Evolutionary conservation across 2,888 invertebrate species (phyloP).

Genomic region (Synergus itoensis): DNA sequence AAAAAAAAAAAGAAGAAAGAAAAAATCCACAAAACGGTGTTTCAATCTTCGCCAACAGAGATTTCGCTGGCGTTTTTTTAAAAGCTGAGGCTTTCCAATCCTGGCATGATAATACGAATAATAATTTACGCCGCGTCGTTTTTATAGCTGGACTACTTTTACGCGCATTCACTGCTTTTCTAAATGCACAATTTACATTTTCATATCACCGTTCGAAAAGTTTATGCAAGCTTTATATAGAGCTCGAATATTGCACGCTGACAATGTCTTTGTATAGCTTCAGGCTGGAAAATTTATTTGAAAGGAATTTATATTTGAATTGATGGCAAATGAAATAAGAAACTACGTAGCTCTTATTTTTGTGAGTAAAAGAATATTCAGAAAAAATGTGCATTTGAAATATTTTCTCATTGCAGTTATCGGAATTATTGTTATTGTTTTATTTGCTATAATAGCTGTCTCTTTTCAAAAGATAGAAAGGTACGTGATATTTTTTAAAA

Average conservation of each 20-base stretch:
- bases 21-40: slow-evolving; percentile 31
- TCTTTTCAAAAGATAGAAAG: background rate
- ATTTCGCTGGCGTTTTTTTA: slow-evolving; percentile 9
- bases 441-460: background rate
- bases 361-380: background rate
- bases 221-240: slow-evolving; percentile 28
- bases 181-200: slow-evolving; percentile 41
- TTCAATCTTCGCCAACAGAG: slow-evolving; percentile 5
- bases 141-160: slow-evolving; percentile 27
- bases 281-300: slow-evolving; percentile 24
- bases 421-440: background rate
- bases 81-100: slow-evolving; percentile 24
- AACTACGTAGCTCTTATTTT: background rate
- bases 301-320: slow-evolving; percentile 31
- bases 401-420: background rate
- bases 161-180: slow-evolving; percentile 35
- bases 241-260: slow-evolving; percentile 26
- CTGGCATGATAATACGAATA: slow-evolving; percentile 36
- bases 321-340: slow-evolving; percentile 28
- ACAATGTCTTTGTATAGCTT: slow-evolving; percentile 8
- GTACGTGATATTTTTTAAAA: background rate
- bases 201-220: slow-evolving; percentile 37
- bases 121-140: slow-evolving; percentile 38
- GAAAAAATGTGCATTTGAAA: background rate
- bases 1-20: slow-evolving; percentile 9